These are phyloP conservation scores for Anthonomus grandis DNA, from an alignment of 1,140 invertebrate genomes.

Conservation along the genomic window DNA sequence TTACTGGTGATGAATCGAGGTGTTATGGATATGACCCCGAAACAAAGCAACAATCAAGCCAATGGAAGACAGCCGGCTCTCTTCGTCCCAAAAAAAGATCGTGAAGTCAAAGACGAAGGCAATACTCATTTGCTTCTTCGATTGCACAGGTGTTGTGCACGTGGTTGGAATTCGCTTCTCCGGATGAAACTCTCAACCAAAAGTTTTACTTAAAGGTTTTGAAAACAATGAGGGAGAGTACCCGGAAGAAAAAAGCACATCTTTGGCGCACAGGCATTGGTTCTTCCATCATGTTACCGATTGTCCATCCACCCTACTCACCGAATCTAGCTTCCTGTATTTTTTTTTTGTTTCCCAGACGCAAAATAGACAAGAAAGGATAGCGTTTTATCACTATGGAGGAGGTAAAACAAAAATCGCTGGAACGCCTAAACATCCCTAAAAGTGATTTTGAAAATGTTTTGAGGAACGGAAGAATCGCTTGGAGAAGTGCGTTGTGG, in stretches of 20 bases:
- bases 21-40: conserved; percentile 30
- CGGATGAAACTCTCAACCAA: conserved; percentile 20
- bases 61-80: conserved; percentile 22
- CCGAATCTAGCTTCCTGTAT: no score
- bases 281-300: conserved; percentile 36
- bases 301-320: conserved; percentile 16
- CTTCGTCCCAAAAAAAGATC: conserved; percentile 21
- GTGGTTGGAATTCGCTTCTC: not conserved
- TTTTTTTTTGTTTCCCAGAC: no score
- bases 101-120: conserved; percentile 18
- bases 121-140: conserved; percentile 17
- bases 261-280: conserved; percentile 26
- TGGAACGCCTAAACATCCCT: no score
- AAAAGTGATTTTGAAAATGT: no score
- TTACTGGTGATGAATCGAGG: conserved; percentile 36
- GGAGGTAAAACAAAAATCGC: no score
- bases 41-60: conserved; percentile 30
- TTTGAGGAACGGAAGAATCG: no score
- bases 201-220: conserved; percentile 16
- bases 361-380: no score
- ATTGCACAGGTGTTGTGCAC: not conserved
- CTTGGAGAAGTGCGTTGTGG: no score
- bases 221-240: conserved; percentile 17
- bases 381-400: no score
- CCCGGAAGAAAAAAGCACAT: conserved; percentile 17